These are phyloP conservation scores for Pangasianodon hypophthalmus DNA, from an alignment of 2,113 vertebrate genomes.

Conservation along the genomic window DNA sequence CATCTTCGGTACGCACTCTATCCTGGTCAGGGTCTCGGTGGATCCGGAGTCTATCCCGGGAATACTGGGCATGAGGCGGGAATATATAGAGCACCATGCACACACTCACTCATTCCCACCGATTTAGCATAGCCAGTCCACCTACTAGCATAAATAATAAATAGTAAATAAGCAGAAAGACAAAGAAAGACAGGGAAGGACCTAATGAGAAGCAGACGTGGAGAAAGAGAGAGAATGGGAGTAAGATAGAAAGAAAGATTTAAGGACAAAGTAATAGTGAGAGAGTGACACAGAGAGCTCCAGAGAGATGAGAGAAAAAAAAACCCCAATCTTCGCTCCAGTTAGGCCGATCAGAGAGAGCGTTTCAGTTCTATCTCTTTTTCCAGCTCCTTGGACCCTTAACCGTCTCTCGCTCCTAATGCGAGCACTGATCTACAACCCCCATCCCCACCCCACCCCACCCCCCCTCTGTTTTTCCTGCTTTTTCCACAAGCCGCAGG, in stretches of 20 bases:
- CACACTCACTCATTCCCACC: too few relatives aligned
- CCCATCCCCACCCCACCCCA: too few relatives aligned
- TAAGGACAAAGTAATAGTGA: background rate
- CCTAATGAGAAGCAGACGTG: too few relatives aligned
- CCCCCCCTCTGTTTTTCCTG: conserved; percentile 50
- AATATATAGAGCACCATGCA: too few relatives aligned
- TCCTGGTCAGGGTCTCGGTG: too few relatives aligned
- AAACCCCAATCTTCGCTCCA: background rate
- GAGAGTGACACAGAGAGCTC: background rate
- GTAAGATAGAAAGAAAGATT: background rate
- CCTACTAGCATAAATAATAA: too few relatives aligned
- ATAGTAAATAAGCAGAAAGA: too few relatives aligned
- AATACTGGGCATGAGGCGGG: too few relatives aligned
- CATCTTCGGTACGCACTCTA: too few relatives aligned
- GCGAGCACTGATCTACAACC: conserved; percentile 26
- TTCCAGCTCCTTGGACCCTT: background rate
- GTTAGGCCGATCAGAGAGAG: background rate
- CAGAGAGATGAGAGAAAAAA: background rate
- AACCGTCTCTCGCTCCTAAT: conserved; percentile 9
- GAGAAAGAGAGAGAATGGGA: background rate
- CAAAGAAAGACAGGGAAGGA: background rate
- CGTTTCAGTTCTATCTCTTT: background rate
- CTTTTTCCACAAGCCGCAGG: conserved; percentile 61
- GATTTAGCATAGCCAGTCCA: too few relatives aligned
- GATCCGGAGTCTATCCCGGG: too few relatives aligned